phyloP scores from a whole-genome alignment of 2,888 invertebrate species.

The Trissolcus brochymenae region DNA sequence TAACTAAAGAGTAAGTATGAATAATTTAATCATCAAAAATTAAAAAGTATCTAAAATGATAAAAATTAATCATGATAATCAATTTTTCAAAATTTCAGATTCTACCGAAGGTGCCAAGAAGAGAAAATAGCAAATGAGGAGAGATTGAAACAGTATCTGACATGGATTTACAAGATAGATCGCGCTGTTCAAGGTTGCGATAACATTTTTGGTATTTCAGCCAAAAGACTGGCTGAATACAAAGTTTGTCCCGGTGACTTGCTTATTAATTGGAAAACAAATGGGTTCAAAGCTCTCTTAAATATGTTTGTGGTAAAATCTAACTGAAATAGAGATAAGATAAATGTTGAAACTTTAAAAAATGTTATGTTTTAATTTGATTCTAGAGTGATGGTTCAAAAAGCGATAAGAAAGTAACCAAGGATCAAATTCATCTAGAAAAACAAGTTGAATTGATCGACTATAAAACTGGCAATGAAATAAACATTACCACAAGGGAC shows the following conservation, averaged over 20 bases:
- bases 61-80: no score
- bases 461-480: slow-evolving; percentile 77
- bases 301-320: slow-evolving; percentile 82
- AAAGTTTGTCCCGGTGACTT: slow-evolving; percentile 84
- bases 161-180: slow-evolving; percentile 79
- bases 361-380: not conserved
- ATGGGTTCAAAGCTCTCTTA: slow-evolving; percentile 83
- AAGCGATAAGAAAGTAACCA: slow-evolving; percentile 75
- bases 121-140: slow-evolving; percentile 59
- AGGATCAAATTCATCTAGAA: slow-evolving; percentile 77
- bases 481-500: slow-evolving; percentile 79
- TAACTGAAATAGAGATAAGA: not conserved
- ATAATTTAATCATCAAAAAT: not conserved
- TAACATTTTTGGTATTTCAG: slow-evolving; percentile 83
- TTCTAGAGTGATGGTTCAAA: slow-evolving; percentile 78
- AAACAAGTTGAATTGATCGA: slow-evolving; percentile 79
- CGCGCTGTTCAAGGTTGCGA: slow-evolving; percentile 80
- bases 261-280: slow-evolving; percentile 85
- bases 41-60: no score
- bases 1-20: slow-evolving; percentile 69
- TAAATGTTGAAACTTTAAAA: no score
- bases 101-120: slow-evolving; percentile 60
- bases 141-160: slow-evolving; percentile 78
- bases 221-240: slow-evolving; percentile 81
- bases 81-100: slow-evolving; percentile 59